These are phyloP conservation scores for Philaethria dido DNA, from an alignment of 2,888 invertebrate species.

Conservation along the genomic window DNA sequence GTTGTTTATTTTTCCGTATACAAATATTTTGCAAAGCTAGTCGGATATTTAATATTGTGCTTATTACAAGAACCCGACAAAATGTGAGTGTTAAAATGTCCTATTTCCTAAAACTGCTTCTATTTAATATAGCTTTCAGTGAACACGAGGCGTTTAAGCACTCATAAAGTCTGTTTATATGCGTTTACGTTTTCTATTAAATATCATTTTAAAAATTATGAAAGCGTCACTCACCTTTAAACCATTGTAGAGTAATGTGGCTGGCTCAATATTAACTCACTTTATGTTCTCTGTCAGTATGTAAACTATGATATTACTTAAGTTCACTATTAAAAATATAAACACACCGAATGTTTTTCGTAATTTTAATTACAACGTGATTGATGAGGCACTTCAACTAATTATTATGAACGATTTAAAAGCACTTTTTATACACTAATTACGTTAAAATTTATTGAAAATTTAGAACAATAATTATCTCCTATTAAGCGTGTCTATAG, in stretches of 20 bases:
- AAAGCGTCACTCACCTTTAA: constrained; percentile 65
- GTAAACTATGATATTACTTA: constrained; percentile 41
- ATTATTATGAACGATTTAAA: constrained; percentile 46
- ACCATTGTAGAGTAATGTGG: constrained; percentile 64
- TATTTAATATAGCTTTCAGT: constrained; percentile 31
- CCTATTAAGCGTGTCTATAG: constrained; percentile 5
- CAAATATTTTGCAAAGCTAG: constrained; percentile 14
- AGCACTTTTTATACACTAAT: constrained; percentile 51
- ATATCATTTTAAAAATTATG: constrained; percentile 31
- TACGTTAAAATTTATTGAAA: constrained; percentile 29
- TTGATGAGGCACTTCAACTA: constrained; percentile 56
- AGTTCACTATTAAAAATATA: constrained; percentile 28
- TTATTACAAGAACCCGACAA: constrained; percentile 25
- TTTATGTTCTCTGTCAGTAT: constrained; percentile 34
- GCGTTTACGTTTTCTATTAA: constrained; percentile 29
- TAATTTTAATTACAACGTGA: constrained; percentile 47
- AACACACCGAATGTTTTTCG: constrained; percentile 19
- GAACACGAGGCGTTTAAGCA: constrained; percentile 28
- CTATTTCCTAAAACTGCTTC: constrained; percentile 28
- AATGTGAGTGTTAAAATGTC: constrained; percentile 28
- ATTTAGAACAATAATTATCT: constrained; percentile 18
- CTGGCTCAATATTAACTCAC: constrained; percentile 51
- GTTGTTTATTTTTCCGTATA: constrained; percentile 6
- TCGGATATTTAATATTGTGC: constrained; percentile 21
- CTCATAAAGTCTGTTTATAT: constrained; percentile 26